Evolutionary conservation across 1,140 invertebrate genomes (phyloP).

Genomic region (Brachionus rotundiformis): DNA sequence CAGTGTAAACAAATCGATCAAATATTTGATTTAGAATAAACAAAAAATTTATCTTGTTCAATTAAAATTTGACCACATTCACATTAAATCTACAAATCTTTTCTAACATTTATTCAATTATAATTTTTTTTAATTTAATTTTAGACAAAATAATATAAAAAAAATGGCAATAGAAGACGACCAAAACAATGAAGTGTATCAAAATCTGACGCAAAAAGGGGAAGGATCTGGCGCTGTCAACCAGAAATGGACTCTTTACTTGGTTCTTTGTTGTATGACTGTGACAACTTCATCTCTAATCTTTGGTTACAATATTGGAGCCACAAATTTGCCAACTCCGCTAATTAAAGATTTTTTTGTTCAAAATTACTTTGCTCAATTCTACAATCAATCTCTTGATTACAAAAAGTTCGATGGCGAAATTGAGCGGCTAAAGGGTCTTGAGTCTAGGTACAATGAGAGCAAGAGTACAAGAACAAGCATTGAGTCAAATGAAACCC

Average conservation of each 20-base stretch:
- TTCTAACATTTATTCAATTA: neutral
- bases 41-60: constrained; percentile 8
- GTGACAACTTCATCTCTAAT: constrained; percentile 7
- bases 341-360: constrained; percentile 26
- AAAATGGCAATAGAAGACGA: constrained; percentile 37
- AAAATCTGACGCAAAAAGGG: constrained; percentile 30
- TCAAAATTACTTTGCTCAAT: constrained; percentile 14
- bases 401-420: neutral
- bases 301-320: constrained; percentile 45
- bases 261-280: constrained; percentile 1
- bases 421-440: neutral
- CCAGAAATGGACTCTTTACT: constrained; percentile 41
- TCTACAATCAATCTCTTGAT: neutral
- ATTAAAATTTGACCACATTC: neutral
- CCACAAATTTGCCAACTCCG: constrained; percentile 39
- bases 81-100: too few species aligned
- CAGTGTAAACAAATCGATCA: constrained; percentile 7
- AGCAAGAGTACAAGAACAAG: neutral
- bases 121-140: neutral
- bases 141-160: constrained; percentile 34
- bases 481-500: neutral
- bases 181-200: constrained; percentile 42
- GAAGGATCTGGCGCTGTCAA: neutral
- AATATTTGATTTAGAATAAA: constrained; percentile 12
- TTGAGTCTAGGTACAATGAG: neutral